Evolutionary conservation across 2,888 invertebrate genomes (phyloP).

Genomic region (Aplocera efformata): DNA sequence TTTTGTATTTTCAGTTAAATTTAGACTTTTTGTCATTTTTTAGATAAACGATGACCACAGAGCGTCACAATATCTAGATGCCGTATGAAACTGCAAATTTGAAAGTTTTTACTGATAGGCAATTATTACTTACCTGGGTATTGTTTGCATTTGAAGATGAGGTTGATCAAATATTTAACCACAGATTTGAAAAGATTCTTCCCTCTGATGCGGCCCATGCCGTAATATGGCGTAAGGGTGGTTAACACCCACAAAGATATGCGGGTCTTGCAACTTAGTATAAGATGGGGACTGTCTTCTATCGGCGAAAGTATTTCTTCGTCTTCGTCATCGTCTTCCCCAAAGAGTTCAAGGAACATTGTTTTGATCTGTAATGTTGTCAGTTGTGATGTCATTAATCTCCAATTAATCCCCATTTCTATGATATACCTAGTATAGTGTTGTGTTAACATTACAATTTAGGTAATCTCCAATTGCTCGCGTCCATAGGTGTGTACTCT

Average conservation of each 20-base stretch:
- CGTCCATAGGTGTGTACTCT: too few species aligned
- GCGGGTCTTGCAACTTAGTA: conserved; percentile 77
- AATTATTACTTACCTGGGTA: conserved; percentile 71
- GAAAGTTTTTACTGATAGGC: too few species aligned
- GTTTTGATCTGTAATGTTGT: conserved; percentile 70
- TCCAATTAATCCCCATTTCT: too few species aligned
- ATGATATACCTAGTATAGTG: too few species aligned
- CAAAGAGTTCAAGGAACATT: conserved; percentile 68
- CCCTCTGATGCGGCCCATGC: conserved; percentile 79
- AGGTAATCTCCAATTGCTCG: too few species aligned
- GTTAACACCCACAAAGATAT: conserved; percentile 83
- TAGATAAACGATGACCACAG: too few species aligned
- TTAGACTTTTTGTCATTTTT: too few species aligned
- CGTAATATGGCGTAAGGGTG: conserved; percentile 81
- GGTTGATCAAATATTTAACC: conserved; percentile 81
- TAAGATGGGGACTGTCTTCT: conserved; percentile 72
- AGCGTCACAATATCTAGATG: too few species aligned
- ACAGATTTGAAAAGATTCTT: conserved; percentile 82
- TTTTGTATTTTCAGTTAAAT: too few species aligned
- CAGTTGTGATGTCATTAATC: too few species aligned
- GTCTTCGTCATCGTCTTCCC: conserved; percentile 76
- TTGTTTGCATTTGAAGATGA: conserved; percentile 76
- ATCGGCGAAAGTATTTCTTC: conserved; percentile 75
- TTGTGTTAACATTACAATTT: too few species aligned
- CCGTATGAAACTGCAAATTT: too few species aligned